phyloP scores from a whole-genome alignment of 2,113 vertebrate species.

The Sula dactylatra region DNA sequence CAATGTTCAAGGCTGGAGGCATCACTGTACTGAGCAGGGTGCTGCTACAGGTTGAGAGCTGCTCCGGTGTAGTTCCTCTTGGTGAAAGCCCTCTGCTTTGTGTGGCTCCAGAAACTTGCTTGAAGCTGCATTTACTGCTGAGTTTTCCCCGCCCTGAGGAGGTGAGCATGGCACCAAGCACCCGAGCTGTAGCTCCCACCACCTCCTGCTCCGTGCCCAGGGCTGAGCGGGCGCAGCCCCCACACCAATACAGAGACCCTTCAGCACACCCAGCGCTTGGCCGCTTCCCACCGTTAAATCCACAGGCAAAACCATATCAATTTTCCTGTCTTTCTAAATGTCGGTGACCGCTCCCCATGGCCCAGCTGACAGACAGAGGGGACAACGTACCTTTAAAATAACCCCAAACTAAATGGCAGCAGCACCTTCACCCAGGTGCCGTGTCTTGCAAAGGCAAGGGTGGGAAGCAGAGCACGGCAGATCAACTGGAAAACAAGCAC shows the following conservation, averaged over 20 bases:
- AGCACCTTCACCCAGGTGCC: background rate
- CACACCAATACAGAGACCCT: background rate
- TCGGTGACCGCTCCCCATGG: fast-evolving
- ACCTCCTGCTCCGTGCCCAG: background rate
- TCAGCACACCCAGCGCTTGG: background rate
- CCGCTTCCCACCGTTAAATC: background rate
- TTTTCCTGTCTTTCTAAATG: background rate
- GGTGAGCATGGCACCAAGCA: background rate
- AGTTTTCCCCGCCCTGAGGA: background rate
- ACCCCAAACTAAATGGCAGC: background rate
- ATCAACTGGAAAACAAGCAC: background rate
- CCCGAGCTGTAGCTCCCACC: background rate
- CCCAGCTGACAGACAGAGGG: background rate
- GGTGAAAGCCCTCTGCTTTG: background rate
- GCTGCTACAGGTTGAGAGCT: background rate
- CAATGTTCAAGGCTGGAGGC: background rate
- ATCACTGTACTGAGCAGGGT: fast-evolving
- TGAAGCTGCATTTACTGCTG: background rate
- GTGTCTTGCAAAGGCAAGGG: background rate
- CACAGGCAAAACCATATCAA: background rate
- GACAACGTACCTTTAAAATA: background rate
- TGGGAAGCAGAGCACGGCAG: background rate
- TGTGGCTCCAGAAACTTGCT: background rate
- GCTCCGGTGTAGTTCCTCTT: background rate
- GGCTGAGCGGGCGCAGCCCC: background rate